Evolutionary conservation across 1,140 invertebrate species (phyloP).

Genomic region (Bombus sylvicola): DNA sequence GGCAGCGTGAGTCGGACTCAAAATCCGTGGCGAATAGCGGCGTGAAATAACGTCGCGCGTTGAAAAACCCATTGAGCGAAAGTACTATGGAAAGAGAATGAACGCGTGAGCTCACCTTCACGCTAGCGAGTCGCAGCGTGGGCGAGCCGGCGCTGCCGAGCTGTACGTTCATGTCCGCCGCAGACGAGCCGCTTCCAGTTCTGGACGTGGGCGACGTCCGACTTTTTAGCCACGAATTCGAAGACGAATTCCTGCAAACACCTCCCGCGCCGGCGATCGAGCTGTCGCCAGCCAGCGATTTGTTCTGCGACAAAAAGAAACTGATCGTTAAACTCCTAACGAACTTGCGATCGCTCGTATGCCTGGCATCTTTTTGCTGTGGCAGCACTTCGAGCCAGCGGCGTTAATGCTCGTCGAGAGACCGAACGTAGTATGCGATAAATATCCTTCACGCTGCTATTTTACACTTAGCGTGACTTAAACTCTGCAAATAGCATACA

Average conservation of each 20-base stretch:
- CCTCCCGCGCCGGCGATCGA: slow-evolving; percentile 69
- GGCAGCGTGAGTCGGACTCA: background rate
- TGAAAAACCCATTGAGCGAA: slow-evolving; percentile 9
- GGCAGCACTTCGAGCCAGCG: too few relatives aligned
- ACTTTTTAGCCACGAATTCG: slow-evolving; percentile 79
- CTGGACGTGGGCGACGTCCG: slow-evolving; percentile 75
- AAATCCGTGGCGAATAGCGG: slow-evolving; percentile 13
- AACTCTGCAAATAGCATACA: too few relatives aligned
- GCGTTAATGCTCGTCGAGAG: too few relatives aligned
- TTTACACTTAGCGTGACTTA: too few relatives aligned
- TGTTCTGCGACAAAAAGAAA: slow-evolving; percentile 72
- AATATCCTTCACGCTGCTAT: too few relatives aligned
- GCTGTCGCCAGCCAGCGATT: slow-evolving; percentile 74
- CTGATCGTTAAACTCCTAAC: background rate
- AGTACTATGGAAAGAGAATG: background rate
- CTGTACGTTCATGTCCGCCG: slow-evolving; percentile 84
- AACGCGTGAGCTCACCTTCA: slow-evolving; percentile 75
- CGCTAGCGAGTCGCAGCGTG: slow-evolving; percentile 81
- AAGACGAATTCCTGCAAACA: slow-evolving; percentile 72
- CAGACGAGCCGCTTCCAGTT: slow-evolving; percentile 76
- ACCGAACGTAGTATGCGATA: too few relatives aligned
- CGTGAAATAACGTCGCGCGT: slow-evolving; percentile 19
- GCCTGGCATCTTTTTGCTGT: too few relatives aligned
- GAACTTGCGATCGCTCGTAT: background rate
- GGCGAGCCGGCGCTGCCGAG: slow-evolving; percentile 81